These are phyloP conservation scores for Paratilapia polleni DNA, from an alignment of 2,113 vertebrate species.

Conservation along the genomic window DNA sequence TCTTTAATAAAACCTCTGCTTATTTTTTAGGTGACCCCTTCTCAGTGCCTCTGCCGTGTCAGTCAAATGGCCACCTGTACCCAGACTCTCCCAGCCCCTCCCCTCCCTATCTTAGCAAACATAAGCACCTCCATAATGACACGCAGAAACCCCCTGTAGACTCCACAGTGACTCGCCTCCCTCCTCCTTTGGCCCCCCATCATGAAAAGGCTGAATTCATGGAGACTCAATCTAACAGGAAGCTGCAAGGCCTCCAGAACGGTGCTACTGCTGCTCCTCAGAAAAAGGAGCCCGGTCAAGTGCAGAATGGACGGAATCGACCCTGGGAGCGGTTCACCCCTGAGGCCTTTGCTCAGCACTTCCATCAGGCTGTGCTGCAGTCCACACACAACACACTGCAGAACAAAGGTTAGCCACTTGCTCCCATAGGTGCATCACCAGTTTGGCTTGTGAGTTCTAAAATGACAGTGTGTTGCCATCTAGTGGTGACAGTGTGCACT, in stretches of 20 bases:
- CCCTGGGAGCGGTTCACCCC: conserved; percentile 92
- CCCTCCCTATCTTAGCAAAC: conserved; percentile 71
- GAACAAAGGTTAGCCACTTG: conserved; percentile 87
- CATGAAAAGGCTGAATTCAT: conserved; percentile 78
- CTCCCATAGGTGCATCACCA: background rate
- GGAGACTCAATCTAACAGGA: conserved; percentile 81
- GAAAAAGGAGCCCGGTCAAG: conserved; percentile 84
- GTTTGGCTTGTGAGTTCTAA: background rate
- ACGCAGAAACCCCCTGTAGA: conserved; percentile 79
- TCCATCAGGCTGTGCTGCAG: conserved; percentile 96
- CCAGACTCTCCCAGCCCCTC: conserved; percentile 79
- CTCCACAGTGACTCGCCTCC: conserved; percentile 67
- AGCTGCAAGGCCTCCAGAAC: conserved; percentile 82
- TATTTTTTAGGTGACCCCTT: conserved; percentile 59
- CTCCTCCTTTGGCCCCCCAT: conserved; percentile 33
- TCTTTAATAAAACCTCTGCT: background rate
- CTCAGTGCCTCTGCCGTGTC: conserved; percentile 26
- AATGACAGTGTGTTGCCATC: conserved; percentile 43
- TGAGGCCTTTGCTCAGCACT: conserved; percentile 95
- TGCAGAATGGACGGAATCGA: conserved; percentile 87
- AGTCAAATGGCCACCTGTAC: conserved; percentile 64
- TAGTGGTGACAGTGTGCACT: conserved; percentile 37
- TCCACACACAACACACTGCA: conserved; percentile 93
- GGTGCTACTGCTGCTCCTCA: conserved; percentile 66
- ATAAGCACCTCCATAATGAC: conserved; percentile 73